Evolutionary conservation across 2,888 invertebrate species (phyloP).

Genomic region (Falcaria lacertinaria): DNA sequence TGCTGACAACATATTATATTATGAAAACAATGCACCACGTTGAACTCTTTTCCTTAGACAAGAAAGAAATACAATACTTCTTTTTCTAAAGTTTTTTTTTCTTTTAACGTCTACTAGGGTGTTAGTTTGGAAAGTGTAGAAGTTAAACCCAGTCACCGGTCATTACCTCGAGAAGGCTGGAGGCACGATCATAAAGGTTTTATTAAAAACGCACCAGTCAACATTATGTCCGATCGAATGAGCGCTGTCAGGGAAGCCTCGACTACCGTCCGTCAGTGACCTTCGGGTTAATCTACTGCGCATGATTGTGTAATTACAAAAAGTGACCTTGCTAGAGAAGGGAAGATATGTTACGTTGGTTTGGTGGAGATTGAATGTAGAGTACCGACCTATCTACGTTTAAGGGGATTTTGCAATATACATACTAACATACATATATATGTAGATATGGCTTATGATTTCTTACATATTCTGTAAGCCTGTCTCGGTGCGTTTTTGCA

Average conservation of each 20-base stretch:
- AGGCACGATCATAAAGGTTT: constrained; percentile 32
- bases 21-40: too few relatives aligned
- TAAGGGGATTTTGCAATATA: too few relatives aligned
- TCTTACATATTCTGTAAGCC: too few relatives aligned
- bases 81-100: background rate
- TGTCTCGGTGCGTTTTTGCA: too few relatives aligned
- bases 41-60: too few relatives aligned
- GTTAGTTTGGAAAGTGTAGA: constrained; percentile 13
- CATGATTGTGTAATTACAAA: constrained; percentile 33
- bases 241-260: constrained; percentile 61
- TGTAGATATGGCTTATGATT: too few relatives aligned
- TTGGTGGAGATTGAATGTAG: background rate
- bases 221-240: constrained; percentile 62
- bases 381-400: background rate
- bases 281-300: constrained; percentile 41
- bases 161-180: constrained; percentile 34
- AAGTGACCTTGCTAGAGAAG: constrained; percentile 4
- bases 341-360: background rate
- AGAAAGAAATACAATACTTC: too few relatives aligned
- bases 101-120: background rate
- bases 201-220: constrained; percentile 60
- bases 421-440: too few relatives aligned
- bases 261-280: constrained; percentile 58
- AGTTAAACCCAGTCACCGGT: constrained; percentile 27
- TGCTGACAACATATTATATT: too few relatives aligned